Base-by-base conservation (phyloP, 1,140 invertebrate genomes). In the Littorina saxatilis region DNA sequence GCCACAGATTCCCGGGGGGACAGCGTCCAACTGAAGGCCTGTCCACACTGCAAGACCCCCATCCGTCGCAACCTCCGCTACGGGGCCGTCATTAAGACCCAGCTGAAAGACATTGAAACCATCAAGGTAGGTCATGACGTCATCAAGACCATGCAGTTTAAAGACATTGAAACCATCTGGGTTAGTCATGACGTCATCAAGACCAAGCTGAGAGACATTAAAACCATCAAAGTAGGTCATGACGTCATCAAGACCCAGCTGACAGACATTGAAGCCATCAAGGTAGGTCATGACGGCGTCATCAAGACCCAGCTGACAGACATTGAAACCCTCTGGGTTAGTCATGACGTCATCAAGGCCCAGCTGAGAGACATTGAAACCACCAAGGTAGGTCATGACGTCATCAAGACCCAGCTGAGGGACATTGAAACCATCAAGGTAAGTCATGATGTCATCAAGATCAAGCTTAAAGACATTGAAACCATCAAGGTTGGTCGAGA, bases 31-130 rank as follows among this genome's bases (percentile, higher is more conserved):
- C 66, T 66, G 0, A 94, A 94, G 83, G 76, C 85, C 1, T 96
- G 95, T 90, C 95, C 95, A 9, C 91, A 89, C 82, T 96, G 95
- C 85, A 94, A 94, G 80, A 94, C 93, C 23, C 91, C 93, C 0
- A 95, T 96, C n/a, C 92, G 93, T 37, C 94, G 93, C 82, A 95
- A 94, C 83, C 85, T 93, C 15, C 90, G 95, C 32, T 96, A 95
- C 86, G 94, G 94, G 79, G 93, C 94, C 80, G 86, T 93, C 9
- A 92, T 96, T 0, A 95, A 95, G 84, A 68, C 88, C 37, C 91
- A 91, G 47, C 90, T 94, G 23, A 85, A 89, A 55, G 93, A 95
- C 82, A 94, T 96, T 52, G 92, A 93, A 72, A 39, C 32, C 15
- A 20, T 68, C 66, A 68, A 68, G 66, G 66, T 68, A 20, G 2